Conservation (phyloP, 2,797 vertebrate genomes). For the Vespertilio murinus region DNA sequence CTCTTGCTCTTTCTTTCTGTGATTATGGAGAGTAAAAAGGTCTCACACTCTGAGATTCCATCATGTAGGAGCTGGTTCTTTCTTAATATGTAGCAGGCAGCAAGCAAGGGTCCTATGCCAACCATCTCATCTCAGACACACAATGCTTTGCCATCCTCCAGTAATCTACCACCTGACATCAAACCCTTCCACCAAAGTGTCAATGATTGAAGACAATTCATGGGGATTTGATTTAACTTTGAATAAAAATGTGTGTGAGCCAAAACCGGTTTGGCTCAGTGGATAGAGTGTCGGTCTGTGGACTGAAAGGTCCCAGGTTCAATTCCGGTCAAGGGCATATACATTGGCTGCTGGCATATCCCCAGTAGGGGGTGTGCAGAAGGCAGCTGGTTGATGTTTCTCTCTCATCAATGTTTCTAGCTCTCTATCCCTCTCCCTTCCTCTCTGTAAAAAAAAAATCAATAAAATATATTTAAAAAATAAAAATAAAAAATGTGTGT, state of each 20-base stretch:
- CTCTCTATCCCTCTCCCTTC: too few species aligned
- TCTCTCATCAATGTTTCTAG: too few species aligned
- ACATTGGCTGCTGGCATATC: too few species aligned
- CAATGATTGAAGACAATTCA: neutral
- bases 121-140: neutral
- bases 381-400: too few species aligned
- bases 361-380: too few species aligned
- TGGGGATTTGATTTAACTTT: neutral
- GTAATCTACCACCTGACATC: neutral
- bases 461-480: too few species aligned
- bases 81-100: neutral
- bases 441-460: too few species aligned
- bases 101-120: neutral
- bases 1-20: neutral
- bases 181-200: neutral
- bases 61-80: neutral
- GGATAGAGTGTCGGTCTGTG: too few species aligned
- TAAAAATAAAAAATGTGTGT: neutral
- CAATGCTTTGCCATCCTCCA: accelerated
- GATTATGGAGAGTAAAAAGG: neutral
- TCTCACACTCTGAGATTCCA: neutral
- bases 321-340: too few species aligned
- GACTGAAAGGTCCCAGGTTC: too few species aligned
- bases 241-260: neutral
- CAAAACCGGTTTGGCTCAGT: too few species aligned